Conservation (phyloP, 2,888 invertebrate species). For the Campoletis raptor region DNA sequence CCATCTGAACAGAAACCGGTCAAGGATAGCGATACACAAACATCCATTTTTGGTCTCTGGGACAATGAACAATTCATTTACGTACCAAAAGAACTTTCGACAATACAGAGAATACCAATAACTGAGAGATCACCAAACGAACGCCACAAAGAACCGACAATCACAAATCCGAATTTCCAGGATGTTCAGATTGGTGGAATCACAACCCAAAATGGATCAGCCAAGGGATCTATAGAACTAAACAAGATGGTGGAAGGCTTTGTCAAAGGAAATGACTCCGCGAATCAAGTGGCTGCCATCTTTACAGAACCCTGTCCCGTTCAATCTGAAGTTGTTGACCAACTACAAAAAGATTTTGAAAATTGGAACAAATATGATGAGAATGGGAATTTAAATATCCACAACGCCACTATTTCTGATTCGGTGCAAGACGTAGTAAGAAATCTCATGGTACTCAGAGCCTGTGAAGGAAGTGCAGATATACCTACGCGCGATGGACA, state of each 20-base stretch:
- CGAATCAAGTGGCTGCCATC: conserved; percentile 68
- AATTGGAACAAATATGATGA: conserved; percentile 72
- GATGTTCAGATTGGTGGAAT: conserved; percentile 13
- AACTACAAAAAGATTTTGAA: conserved; percentile 76
- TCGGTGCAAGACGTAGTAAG: conserved; percentile 71
- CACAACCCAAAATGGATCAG: neutral
- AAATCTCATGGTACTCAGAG: conserved; percentile 75
- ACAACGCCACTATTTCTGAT: conserved; percentile 76
- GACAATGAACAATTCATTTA: conserved; percentile 56
- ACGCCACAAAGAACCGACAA: neutral
- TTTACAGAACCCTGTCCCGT: conserved; percentile 65
- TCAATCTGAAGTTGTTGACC: conserved; percentile 54
- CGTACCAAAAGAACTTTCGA: conserved; percentile 23
- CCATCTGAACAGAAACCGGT: conserved; percentile 60
- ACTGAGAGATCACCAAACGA: neutral
- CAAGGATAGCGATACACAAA: conserved; percentile 76
- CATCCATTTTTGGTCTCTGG: conserved; percentile 76
- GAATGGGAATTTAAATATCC: conserved; percentile 78
- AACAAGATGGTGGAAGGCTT: conserved; percentile 31
- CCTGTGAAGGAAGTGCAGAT: conserved; percentile 74
- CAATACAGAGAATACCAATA: conserved; percentile 35
- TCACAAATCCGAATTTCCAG: conserved; percentile 45
- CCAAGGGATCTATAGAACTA: conserved; percentile 1
- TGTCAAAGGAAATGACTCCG: conserved; percentile 33
- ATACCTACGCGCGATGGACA: conserved; percentile 71